Conservation (phyloP, 2,797 vertebrate species). For the Oreonectes daqikongensis region DNA sequence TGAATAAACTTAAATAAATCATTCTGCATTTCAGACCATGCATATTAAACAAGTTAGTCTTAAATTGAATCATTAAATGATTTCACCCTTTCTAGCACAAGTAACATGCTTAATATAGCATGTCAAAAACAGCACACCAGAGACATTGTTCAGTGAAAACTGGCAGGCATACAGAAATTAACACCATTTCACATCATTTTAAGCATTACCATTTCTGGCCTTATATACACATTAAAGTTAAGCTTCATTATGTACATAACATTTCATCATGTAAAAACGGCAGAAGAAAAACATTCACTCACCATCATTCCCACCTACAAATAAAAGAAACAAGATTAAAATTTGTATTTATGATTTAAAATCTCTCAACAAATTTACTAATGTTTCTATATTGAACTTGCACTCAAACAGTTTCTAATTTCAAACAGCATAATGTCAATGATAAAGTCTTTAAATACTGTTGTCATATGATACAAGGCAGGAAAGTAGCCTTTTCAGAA, state of each 20-base stretch:
- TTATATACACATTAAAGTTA: not conserved
- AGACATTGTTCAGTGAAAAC: not conserved
- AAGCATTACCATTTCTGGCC: not conserved
- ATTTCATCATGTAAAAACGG: not conserved
- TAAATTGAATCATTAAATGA: not conserved
- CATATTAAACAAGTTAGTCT: conserved; percentile 9
- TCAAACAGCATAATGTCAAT: conserved; percentile 3
- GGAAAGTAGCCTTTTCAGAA: too few species aligned
- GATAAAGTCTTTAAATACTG: conserved; percentile 2
- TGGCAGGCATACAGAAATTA: too few species aligned
- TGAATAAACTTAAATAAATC: not conserved
- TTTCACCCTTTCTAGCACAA: not conserved
- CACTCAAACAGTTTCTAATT: not conserved
- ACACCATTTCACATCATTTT: not conserved
- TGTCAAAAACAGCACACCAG: not conserved
- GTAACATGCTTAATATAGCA: not conserved
- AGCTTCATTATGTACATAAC: not conserved
- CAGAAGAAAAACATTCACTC: conserved; percentile 53
- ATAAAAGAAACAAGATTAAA: conserved; percentile 49
- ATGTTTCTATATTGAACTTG: not conserved
- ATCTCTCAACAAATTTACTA: conserved; percentile 1
- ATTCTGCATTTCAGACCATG: not conserved
- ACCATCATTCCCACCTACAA: conserved; percentile 66
- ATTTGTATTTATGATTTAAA: not conserved
- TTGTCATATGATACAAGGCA: not conserved